phyloP scores from a whole-genome alignment of 2,113 vertebrate genomes.

The Rynchops niger region DNA sequence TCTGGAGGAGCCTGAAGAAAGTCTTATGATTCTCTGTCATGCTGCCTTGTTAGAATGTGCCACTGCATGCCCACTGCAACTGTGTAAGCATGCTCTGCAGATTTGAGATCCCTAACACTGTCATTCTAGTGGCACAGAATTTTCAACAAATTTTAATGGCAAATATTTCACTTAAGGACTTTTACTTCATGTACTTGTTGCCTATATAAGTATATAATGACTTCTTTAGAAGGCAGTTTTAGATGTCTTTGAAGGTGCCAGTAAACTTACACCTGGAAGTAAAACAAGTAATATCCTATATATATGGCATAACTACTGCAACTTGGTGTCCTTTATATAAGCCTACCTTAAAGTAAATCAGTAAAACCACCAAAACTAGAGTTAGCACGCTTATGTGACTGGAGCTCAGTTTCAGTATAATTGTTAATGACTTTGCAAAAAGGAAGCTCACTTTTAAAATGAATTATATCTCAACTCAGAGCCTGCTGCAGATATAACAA shows the following conservation, averaged over 20 bases:
- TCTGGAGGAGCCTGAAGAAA: background rate
- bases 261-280: background rate
- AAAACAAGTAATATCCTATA: background rate
- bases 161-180: background rate
- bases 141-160: background rate
- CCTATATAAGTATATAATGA: background rate
- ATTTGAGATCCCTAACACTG: background rate
- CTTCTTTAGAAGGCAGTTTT: background rate
- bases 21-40: rapidly evolving
- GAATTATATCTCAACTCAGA: background rate
- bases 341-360: background rate
- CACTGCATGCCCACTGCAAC: background rate
- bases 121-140: background rate
- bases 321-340: background rate
- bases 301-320: background rate
- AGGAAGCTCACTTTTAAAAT: background rate
- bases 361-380: background rate
- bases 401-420: background rate
- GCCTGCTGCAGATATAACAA: background rate
- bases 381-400: background rate
- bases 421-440: background rate
- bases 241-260: background rate
- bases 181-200: background rate
- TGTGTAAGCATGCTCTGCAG: background rate
- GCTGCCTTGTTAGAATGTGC: background rate